Base-by-base conservation (phyloP, 2,888 invertebrate species). In the Tinea pellionella region DNA sequence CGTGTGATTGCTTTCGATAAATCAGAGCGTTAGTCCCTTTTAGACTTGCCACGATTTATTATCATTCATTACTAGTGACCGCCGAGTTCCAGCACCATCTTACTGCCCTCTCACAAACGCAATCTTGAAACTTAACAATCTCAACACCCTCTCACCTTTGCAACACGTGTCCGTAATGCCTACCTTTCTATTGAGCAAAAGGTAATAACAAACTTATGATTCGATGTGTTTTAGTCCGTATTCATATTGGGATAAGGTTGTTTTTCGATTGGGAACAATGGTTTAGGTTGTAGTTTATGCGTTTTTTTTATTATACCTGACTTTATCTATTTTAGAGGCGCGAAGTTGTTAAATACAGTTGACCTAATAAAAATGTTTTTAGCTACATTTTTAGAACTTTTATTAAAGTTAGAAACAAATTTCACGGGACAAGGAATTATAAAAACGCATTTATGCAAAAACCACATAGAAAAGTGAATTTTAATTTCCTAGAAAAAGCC, bases 141-240 rank as follows among this genome's bases (percentile, higher is more conserved):
- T 73, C 68, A 66, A 67, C 71, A 68, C 66, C 67, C 66, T 77
- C 74, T 72, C 77, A 80, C 80, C 80, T 80, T 75, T 63, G 74
- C 71, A 77, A 73, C 80, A 79, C 69, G 70, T 79, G 80, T 72
- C 69, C 71, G 72, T 75, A 77, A 80, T 78, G 74, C 68, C 24
- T 37, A 19, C 6, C 8, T 11, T 24, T 53, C 2, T 2, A 11
- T 12, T 24, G 2, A 19, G 11, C n/a, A 53, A 19, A 24, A 53
- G 53, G 53, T 53, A 1, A 2, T 47, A 47, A 24, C 24, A 24
- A 53, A 24, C 24, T 24, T 24, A 7, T 24, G 11, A 3, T 19
- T 12, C 6, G n/a, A 47, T 2, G 9, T 11, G 13, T 16, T 47
- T 9, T 2, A 47, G n/a, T 2, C 47, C 9, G 15, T 47, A 47